Percentiles rank a stretch among this genome's conserved stretches.
phyloP scores from a whole-genome alignment of 2,888 invertebrate species.

The Dryocosmus kuriphilus region DNA sequence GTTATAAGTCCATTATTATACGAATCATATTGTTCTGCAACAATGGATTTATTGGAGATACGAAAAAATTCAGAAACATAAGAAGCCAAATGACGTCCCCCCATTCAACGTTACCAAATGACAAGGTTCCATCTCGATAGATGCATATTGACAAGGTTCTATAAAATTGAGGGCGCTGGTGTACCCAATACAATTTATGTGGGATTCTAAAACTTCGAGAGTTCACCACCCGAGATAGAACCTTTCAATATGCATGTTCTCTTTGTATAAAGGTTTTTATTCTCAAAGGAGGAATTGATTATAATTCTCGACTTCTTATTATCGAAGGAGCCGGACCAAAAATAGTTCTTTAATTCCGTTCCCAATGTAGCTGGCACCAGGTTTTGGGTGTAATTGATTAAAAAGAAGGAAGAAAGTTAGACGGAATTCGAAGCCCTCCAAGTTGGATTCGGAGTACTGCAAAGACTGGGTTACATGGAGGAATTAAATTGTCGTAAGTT shows the following conservation, averaged over 20 bases:
- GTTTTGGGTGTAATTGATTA: constrained; percentile 15
- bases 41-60: neutral
- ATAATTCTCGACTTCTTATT: neutral
- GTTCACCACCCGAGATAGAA: too few relatives aligned
- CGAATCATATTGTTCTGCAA: neutral
- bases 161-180: too few relatives aligned
- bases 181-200: too few relatives aligned
- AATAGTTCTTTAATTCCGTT: constrained; percentile 20
- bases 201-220: too few relatives aligned
- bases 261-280: too few relatives aligned
- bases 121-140: too few relatives aligned
- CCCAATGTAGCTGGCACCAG: neutral
- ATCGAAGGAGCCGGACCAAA: neutral
- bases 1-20: neutral
- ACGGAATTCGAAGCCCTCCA: neutral
- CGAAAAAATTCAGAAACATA: neutral
- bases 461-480: constrained; percentile 26
- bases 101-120: neutral
- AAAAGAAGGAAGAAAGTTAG: constrained; percentile 1
- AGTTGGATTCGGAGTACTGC: constrained; percentile 2
- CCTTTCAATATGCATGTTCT: too few relatives aligned
- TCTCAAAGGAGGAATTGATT: neutral
- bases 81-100: neutral
- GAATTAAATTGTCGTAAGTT: constrained; percentile 49
- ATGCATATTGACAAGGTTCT: too few relatives aligned